A percentile compares a stretch with the other conserved stretches of the same genome.
phyloP scores from a whole-genome alignment of 2,113 vertebrate species.

The Platanista minor region DNA sequence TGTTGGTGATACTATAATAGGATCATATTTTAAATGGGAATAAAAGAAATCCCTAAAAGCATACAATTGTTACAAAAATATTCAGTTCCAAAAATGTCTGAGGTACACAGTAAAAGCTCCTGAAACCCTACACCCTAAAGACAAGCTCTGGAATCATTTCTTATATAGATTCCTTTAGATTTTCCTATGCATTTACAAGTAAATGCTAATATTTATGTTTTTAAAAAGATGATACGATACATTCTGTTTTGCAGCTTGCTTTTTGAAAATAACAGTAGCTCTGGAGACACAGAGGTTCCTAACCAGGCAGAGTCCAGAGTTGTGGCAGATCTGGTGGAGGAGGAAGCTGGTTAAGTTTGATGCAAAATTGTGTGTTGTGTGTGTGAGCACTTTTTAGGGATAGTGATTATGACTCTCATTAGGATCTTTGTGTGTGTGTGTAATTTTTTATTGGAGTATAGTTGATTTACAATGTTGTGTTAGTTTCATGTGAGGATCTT shows the following conservation, averaged over 20 bases:
- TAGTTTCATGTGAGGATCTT: not conserved
- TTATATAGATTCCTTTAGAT: not conserved
- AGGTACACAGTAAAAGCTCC: not conserved
- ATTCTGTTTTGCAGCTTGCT: not conserved
- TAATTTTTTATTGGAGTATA: no score
- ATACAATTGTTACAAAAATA: not conserved
- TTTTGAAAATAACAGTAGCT: conserved; percentile 2
- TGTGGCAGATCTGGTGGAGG: not conserved
- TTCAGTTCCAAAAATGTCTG: not conserved
- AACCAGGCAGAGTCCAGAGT: not conserved
- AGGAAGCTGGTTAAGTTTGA: not conserved
- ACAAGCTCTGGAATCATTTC: not conserved
- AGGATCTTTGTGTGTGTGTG: no score
- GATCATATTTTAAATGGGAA: not conserved
- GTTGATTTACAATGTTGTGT: no score
- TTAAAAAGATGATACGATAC: not conserved
- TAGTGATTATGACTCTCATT: not conserved
- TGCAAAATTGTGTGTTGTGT: not conserved
- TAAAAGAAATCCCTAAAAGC: not conserved
- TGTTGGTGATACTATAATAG: not conserved
- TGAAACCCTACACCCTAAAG: not conserved
- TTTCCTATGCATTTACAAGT: not conserved
- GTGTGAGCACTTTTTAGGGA: not conserved
- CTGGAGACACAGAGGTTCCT: not conserved
- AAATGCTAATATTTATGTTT: not conserved